Percentiles rank a stretch among this genome's conserved stretches.
Conservation (phyloP, 1,140 invertebrate species). For the Drosophila nasuta region DNA sequence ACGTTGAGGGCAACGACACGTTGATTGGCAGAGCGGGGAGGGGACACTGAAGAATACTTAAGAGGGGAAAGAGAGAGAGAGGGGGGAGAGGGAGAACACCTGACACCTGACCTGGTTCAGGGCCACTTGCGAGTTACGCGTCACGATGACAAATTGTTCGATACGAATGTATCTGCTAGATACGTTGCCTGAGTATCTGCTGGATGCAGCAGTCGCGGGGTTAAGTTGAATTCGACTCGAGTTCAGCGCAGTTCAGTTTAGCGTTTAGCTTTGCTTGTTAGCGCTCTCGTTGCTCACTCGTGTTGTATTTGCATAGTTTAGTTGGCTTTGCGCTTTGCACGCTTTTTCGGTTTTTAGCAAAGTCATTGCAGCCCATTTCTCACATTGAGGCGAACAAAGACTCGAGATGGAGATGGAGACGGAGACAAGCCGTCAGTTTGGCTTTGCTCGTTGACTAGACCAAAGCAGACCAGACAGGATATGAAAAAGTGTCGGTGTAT, state of each 20-base stretch:
- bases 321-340: conserved; percentile 69
- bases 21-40: too few species aligned
- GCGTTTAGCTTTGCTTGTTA: conserved; percentile 56
- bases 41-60: too few species aligned
- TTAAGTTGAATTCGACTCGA: conserved; percentile 20
- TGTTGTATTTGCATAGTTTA: conserved; percentile 62
- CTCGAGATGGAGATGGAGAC: background rate
- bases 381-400: conserved; percentile 36
- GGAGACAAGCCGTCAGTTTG: conserved; percentile 55
- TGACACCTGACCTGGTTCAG: conserved; percentile 78
- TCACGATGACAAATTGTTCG: conserved; percentile 21
- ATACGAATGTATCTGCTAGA: conserved; percentile 19
- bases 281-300: conserved; percentile 49
- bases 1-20: conserved; percentile 20
- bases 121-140: conserved; percentile 46
- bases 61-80: background rate
- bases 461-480: conserved; percentile 72
- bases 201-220: background rate
- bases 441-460: conserved; percentile 58
- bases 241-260: conserved; percentile 12
- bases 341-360: conserved; percentile 78
- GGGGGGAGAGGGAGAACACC: conserved; percentile 20
- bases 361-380: conserved; percentile 77
- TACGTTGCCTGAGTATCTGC: conserved; percentile 12
- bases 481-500: conserved; percentile 81